Evolutionary conservation across 2,797 vertebrate species (phyloP).

Genomic region (Semaprochilodus insignis): DNA sequence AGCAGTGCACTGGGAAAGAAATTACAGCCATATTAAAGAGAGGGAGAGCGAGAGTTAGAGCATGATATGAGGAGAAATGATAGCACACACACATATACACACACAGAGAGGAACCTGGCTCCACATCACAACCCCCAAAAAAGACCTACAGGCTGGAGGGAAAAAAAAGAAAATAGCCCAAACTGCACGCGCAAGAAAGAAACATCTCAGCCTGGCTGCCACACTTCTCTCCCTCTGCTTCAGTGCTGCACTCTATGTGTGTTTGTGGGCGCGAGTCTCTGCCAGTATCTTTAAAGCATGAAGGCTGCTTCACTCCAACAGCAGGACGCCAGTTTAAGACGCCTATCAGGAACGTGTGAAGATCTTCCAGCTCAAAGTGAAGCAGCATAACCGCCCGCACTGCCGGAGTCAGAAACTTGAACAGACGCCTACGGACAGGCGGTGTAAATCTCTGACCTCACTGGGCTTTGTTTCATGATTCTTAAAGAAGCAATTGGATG

Average conservation of each 20-base stretch:
- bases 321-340: slow-evolving; percentile 31
- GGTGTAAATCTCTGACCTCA: not conserved
- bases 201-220: slow-evolving; percentile 11
- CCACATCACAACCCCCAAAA: slow-evolving; percentile 11
- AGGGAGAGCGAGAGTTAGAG: not conserved
- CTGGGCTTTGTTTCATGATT: not conserved
- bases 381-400: not conserved
- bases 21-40: slow-evolving; percentile 13
- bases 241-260: slow-evolving; percentile 16
- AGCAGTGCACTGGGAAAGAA: slow-evolving; percentile 6
- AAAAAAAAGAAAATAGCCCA: slow-evolving; percentile 12
- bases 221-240: slow-evolving; percentile 1
- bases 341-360: slow-evolving; percentile 26
- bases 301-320: slow-evolving; percentile 44
- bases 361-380: slow-evolving; percentile 27
- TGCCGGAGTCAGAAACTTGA: slow-evolving; percentile 2
- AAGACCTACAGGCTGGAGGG: slow-evolving; percentile 23
- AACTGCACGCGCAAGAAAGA: not conserved
- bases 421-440: not conserved
- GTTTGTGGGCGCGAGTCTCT: slow-evolving; percentile 24
- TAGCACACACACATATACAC: slow-evolving; percentile 2
- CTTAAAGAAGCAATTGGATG: not conserved
- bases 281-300: slow-evolving; percentile 46
- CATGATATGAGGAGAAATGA: not conserved
- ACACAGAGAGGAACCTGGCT: slow-evolving; percentile 2